Conservation (phyloP, 2,797 vertebrate genomes). For the Arnoldichthys spilopterus region DNA sequence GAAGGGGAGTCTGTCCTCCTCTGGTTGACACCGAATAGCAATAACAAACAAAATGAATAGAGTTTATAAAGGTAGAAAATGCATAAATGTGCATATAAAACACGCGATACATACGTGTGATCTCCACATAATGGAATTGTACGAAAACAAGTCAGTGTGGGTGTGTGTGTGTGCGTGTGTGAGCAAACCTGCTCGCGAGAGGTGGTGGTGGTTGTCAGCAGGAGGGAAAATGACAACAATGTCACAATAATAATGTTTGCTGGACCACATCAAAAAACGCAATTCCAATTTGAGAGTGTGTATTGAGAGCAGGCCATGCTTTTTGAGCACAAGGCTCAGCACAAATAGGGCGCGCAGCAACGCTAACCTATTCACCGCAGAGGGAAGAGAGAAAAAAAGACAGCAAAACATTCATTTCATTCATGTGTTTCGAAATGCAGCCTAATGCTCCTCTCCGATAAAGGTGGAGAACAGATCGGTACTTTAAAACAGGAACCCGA, state of each 20-base stretch:
- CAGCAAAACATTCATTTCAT: slow-evolving; percentile 31
- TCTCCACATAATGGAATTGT: no score
- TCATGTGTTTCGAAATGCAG: slow-evolving; percentile 43
- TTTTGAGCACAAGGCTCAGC: slow-evolving; percentile 72
- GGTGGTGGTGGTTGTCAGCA: slow-evolving; percentile 72
- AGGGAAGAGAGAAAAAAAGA: background rate
- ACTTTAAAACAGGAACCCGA: slow-evolving; percentile 28
- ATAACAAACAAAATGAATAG: no score
- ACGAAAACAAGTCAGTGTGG: no score
- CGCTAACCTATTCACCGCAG: slow-evolving; percentile 18
- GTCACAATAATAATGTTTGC: slow-evolving; percentile 66
- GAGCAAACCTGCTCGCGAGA: slow-evolving; percentile 14
- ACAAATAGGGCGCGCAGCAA: slow-evolving; percentile 63
- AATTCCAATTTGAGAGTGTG: slow-evolving; percentile 70
- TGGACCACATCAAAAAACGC: slow-evolving; percentile 70
- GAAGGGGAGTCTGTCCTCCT: no score
- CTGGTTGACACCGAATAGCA: no score
- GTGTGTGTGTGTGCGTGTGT: slow-evolving; percentile 1
- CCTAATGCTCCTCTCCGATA: slow-evolving; percentile 29
- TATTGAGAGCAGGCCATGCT: slow-evolving; percentile 72
- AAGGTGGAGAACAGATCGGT: slow-evolving; percentile 30
- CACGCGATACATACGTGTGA: no score
- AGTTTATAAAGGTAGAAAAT: no score
- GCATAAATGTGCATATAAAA: no score
- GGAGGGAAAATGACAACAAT: slow-evolving; percentile 71